Base-by-base conservation (phyloP, 2,888 invertebrate species). In the Urechis unicinctus region DNA sequence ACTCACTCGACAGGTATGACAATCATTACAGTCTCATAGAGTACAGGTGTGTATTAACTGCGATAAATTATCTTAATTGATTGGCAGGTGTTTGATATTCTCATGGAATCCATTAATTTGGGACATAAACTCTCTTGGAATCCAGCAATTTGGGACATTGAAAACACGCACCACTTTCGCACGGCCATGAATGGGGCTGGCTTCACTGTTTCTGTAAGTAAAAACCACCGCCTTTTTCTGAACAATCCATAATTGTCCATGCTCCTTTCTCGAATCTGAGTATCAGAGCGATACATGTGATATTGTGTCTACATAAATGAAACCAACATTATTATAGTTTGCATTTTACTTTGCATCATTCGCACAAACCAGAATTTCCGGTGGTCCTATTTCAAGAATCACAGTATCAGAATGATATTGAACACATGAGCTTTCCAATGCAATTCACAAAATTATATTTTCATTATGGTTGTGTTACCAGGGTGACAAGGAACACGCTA, bases 401-500 rank as follows among this genome's bases (percentile, higher is more conserved):
- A n/a, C n/a, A n/a, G n/a, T n/a, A n/a, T n/a, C n/a, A n/a, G n/a
- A n/a, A n/a, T n/a, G n/a, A n/a, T n/a, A 21, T 21, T 1, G 6
- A 44, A 13, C 24, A 24, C 5, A 13, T 6, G 21, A 24, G 5
- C 3, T 24, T 44, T 24, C n/a, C n/a, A 24, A 2, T 1, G 44
- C 5, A 6, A 44, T 44, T 6, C 24, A 21, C 21, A 17, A 13
- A 1, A 44, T 44, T 6, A n/a, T 17, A 6, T 24, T 44, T 44
- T 44, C n/a, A n/a, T n/a, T 51, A 2, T 54, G n/a, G 6, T 29
- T 45, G 36, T 45, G 21, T 41, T 21, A 5, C 13, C 58, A 79
- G 78, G 91, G 91, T 0, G 87, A 90, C 58, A 66, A 65, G 22
- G 83, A 86, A 63, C 93, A 94, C 79, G 90, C 93, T 1, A 93